Conservation (phyloP, 2,113 vertebrate genomes). For the Phoxinus phoxinus region DNA sequence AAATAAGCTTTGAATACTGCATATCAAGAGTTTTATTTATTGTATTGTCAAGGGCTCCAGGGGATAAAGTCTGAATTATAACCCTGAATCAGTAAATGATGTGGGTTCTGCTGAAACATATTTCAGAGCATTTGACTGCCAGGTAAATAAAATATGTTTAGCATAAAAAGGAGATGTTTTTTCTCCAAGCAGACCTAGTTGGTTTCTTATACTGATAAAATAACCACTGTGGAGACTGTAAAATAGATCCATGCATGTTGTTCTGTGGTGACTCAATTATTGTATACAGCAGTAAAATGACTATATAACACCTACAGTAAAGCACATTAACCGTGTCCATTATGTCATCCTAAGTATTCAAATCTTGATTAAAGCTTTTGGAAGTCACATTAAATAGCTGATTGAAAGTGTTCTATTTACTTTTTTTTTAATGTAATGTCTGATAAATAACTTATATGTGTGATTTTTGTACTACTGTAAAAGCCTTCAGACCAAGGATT, state of each 20-base stretch:
- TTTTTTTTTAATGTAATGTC: background rate
- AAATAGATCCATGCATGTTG: background rate
- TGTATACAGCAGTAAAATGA: background rate
- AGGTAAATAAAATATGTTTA: conserved; percentile 43
- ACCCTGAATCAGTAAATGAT: conserved; percentile 51
- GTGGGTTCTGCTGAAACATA: conserved; percentile 43
- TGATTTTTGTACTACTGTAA: background rate
- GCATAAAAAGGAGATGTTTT: conserved; percentile 27
- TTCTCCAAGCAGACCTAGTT: background rate
- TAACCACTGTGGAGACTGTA: background rate
- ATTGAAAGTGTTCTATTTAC: background rate
- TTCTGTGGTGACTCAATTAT: conserved; percentile 3
- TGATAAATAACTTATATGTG: background rate
- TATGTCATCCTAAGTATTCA: background rate
- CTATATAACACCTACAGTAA: background rate
- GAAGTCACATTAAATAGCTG: background rate
- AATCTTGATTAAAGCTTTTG: background rate
- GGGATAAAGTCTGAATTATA: conserved; percentile 36
- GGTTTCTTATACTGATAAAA: background rate
- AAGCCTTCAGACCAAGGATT: background rate
- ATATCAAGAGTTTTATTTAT: conserved; percentile 27
- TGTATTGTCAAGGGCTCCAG: conserved; percentile 26
- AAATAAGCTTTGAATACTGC: conserved; percentile 18
- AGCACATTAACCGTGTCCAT: background rate
- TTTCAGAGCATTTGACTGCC: conserved; percentile 41